Conservation (phyloP, 2,113 vertebrate species). For the Plotosus lineatus region DNA sequence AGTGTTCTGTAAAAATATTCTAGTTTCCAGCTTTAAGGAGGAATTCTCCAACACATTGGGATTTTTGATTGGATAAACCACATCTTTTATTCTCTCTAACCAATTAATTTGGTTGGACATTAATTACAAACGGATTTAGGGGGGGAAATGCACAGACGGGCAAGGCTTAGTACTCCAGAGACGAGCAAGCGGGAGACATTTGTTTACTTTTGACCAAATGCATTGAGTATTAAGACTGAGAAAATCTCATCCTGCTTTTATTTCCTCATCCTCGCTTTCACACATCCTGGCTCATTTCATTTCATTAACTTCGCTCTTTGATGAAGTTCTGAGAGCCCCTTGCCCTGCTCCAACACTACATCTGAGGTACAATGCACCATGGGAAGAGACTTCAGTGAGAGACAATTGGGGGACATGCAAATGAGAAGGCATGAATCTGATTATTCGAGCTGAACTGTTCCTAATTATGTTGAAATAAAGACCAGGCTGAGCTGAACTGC, state of each 20-base stretch:
- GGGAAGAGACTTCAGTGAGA: constrained; percentile 59
- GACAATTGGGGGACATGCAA: constrained; percentile 28
- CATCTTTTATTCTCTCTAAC: constrained; percentile 10
- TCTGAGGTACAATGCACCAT: constrained; percentile 63
- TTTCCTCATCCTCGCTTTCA: constrained; percentile 34
- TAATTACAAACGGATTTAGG: constrained; percentile 62
- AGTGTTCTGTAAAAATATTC: neutral
- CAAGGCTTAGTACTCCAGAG: constrained; percentile 38
- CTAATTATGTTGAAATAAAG: constrained; percentile 17
- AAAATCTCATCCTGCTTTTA: constrained; percentile 38
- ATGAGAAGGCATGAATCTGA: constrained; percentile 26
- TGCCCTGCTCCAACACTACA: constrained; percentile 56
- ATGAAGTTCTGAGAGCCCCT: constrained; percentile 66
- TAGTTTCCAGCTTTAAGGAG: neutral
- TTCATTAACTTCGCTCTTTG: constrained; percentile 60
- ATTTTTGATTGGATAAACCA: neutral
- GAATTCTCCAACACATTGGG: neutral
- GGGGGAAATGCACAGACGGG: neutral
- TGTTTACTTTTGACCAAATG: constrained; percentile 62
- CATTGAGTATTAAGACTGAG: constrained; percentile 57
- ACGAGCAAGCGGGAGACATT: constrained; percentile 50
- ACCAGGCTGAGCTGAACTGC: neutral
- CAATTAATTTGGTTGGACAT: constrained; percentile 69
- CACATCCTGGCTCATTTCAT: constrained; percentile 57
- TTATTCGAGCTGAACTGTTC: constrained; percentile 15